Conservation (phyloP, 2,797 vertebrate species). For the Aeoliscus strigatus region DNA sequence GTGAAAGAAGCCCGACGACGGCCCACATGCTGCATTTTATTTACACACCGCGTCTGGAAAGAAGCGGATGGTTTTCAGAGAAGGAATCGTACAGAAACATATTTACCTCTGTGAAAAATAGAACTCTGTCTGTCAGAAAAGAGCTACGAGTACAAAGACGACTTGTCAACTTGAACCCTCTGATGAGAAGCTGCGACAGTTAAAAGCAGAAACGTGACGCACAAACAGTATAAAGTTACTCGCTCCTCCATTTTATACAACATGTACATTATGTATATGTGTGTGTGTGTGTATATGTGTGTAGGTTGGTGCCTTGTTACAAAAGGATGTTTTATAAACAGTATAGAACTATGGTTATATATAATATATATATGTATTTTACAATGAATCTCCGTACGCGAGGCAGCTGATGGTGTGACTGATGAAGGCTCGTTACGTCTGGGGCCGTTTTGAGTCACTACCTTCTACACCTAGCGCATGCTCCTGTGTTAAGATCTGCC, state of each 20-base stretch:
- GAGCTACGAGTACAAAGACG: conserved; percentile 84
- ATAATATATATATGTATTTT: conserved; percentile 32
- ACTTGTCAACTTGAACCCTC: conserved; percentile 67
- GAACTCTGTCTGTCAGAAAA: conserved; percentile 91
- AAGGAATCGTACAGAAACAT: conserved; percentile 81
- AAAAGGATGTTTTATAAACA: conserved; percentile 74
- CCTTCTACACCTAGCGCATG: conserved; percentile 84
- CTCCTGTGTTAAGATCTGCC: conserved; percentile 76
- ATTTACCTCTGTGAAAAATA: conserved; percentile 97
- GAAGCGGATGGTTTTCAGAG: conserved; percentile 68
- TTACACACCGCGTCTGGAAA: conserved; percentile 71
- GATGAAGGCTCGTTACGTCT: conserved; percentile 52
- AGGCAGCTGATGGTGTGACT: conserved; percentile 42
- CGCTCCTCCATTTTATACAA: conserved; percentile 76
- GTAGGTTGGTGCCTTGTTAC: conserved; percentile 77
- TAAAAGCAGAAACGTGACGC: conserved; percentile 74
- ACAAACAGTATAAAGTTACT: conserved; percentile 54
- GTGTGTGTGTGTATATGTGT: conserved; percentile 47
- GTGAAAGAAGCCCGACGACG: too few species aligned
- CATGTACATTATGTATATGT: conserved; percentile 81
- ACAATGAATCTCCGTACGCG: conserved; percentile 65
- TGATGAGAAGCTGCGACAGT: conserved; percentile 83
- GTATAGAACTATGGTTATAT: conserved; percentile 73
- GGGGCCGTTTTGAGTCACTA: conserved; percentile 64
- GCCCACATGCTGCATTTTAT: conserved; percentile 62